Conservation (phyloP, 1,140 invertebrate species). For the Uloborus diversus region DNA sequence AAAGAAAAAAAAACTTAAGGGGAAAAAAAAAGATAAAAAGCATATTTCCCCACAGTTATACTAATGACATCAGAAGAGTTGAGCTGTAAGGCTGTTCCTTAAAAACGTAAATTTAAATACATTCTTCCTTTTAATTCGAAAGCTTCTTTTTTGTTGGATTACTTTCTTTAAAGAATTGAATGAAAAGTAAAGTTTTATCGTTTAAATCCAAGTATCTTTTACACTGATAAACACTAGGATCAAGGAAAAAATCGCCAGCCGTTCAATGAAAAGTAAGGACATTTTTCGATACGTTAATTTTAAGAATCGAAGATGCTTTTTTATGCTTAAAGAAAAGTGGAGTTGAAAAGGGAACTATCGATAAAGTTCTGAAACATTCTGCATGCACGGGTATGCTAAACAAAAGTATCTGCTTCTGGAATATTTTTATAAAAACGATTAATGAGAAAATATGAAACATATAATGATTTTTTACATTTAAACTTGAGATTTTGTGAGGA, state of each 20-base stretch:
- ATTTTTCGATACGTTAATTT: conserved; percentile 46
- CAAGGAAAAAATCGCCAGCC: conserved; percentile 14
- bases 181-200: conserved; percentile 6
- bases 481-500: too few species aligned
- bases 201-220: conserved; percentile 23
- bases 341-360: neutral
- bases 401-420: too few species aligned
- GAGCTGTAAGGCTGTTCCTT: neutral
- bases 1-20: neutral
- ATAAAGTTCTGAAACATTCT: too few species aligned
- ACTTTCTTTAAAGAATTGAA: neutral
- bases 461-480: too few species aligned
- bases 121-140: conserved; percentile 17
- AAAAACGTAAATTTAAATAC: conserved; percentile 7
- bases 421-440: too few species aligned
- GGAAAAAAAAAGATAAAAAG: neutral
- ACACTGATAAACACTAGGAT: neutral
- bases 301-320: conserved; percentile 12
- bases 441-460: too few species aligned
- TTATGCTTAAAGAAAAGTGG: neutral
- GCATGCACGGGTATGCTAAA: too few species aligned
- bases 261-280: neutral
- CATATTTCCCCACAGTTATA: too few species aligned
- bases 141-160: conserved; percentile 10
- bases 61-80: conserved; percentile 5